Conservation (phyloP, 2,888 invertebrate genomes). For the Buathra laborator region DNA sequence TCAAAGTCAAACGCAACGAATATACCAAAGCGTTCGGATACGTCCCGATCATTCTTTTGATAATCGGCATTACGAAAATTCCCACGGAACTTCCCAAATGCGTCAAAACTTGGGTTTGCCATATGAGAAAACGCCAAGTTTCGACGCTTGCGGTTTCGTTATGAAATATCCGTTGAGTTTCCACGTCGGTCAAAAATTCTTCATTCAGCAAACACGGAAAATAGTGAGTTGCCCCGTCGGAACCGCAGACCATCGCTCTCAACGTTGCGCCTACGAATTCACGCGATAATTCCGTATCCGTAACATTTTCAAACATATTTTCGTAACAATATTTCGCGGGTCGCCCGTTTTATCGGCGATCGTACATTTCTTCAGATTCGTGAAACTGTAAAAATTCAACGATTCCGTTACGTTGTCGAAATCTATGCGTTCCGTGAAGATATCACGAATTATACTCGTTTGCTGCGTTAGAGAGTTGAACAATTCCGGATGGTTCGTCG, state of each 20-base stretch:
- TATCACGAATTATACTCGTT: conserved; percentile 35
- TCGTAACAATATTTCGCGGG: conserved; percentile 79
- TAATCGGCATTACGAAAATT: conserved; percentile 81
- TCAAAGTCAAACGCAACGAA: conserved; percentile 85
- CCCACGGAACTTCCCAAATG: conserved; percentile 56
- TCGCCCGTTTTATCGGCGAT: conserved; percentile 65
- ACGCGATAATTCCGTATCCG: conserved; percentile 62
- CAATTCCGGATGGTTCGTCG: conserved; percentile 25
- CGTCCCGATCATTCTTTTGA: conserved; percentile 85
- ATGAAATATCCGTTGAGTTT: conserved; percentile 82
- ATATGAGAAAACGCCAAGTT: conserved; percentile 88
- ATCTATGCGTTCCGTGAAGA: conserved; percentile 29
- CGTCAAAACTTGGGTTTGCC: conserved; percentile 79
- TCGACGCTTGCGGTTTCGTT: conserved; percentile 86
- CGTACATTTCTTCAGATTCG: conserved; percentile 70
- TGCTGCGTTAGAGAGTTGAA: conserved; percentile 19
- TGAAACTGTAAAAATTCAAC: conserved; percentile 69
- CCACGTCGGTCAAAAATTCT: conserved; percentile 79
- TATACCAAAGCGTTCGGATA: conserved; percentile 89
- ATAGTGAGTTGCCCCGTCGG: conserved; percentile 87
- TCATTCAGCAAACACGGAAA: conserved; percentile 88
- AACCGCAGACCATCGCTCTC: conserved; percentile 87
- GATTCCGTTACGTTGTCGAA: conserved; percentile 48
- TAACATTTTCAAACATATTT: conserved; percentile 56
- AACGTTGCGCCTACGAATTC: conserved; percentile 85